Evolutionary conservation across 2,113 vertebrate species (phyloP).

Genomic region (Butastur rufipennis): DNA sequence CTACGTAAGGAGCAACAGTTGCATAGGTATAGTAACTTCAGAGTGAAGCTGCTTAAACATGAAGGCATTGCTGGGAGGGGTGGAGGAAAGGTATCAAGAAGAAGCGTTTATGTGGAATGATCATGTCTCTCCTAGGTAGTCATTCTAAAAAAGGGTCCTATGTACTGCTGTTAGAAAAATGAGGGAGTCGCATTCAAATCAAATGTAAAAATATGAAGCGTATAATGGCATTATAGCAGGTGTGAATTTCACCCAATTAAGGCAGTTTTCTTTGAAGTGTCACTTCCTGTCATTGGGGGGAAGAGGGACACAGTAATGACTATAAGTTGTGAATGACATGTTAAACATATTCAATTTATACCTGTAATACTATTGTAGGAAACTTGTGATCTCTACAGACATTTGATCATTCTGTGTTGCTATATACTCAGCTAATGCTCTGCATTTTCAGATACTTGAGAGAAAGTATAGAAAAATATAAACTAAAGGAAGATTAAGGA

Average conservation of each 20-base stretch:
- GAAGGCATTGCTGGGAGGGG: neutral
- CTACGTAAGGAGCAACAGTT: neutral
- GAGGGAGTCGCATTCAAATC: neutral
- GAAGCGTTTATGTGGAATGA: neutral
- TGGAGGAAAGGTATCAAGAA: neutral
- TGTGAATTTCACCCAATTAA: neutral
- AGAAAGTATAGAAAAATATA: neutral
- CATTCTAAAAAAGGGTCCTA: neutral
- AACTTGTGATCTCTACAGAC: neutral
- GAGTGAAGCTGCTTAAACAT: neutral
- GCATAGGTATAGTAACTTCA: neutral
- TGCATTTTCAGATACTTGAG: neutral
- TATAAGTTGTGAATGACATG: neutral
- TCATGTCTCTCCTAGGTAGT: neutral
- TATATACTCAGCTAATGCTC: neutral
- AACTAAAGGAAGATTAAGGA: neutral
- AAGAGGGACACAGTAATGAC: neutral
- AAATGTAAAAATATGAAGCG: neutral
- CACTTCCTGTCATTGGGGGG: neutral
- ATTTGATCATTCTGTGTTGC: neutral
- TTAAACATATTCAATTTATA: neutral
- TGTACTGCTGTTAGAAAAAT: neutral
- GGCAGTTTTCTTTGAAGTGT: neutral
- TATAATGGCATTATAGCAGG: neutral
- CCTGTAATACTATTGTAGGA: neutral